Percentiles rank a stretch among this genome's conserved stretches.
These are phyloP conservation scores for Harpagoxenus sublaevis DNA, from an alignment of 2,888 invertebrate genomes.

Conservation along the genomic window DNA sequence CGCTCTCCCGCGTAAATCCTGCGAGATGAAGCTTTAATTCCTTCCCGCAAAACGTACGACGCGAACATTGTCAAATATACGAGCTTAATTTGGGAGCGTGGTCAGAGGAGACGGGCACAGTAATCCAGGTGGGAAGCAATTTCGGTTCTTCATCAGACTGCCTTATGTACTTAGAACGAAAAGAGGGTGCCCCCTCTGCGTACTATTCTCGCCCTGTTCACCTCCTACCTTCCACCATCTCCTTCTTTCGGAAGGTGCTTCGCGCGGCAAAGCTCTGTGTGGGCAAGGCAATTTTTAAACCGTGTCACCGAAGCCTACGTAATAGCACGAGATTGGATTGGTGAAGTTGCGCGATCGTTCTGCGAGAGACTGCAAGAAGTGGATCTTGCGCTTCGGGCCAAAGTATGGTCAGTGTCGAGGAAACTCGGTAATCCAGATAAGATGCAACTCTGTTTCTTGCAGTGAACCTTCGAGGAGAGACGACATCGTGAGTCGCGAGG, in stretches of 20 bases:
- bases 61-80: constrained; percentile 48
- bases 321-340: constrained; percentile 28
- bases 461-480: neutral
- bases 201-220: neutral
- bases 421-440: constrained; percentile 39
- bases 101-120: constrained; percentile 49
- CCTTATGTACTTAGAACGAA: constrained; percentile 50
- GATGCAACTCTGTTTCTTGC: constrained; percentile 36
- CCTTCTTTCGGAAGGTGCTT: neutral
- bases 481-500: neutral
- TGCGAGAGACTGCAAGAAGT: constrained; percentile 2
- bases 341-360: constrained; percentile 1
- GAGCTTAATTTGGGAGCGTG: constrained; percentile 51
- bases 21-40: constrained; percentile 55
- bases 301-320: constrained; percentile 23
- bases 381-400: constrained; percentile 31
- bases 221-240: neutral
- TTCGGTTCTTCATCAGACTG: constrained; percentile 55
- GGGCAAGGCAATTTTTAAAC: constrained; percentile 33
- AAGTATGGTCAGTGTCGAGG: constrained; percentile 62
- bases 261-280: neutral
- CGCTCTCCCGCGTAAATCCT: constrained; percentile 28
- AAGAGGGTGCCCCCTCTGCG: neutral
- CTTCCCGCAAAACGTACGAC: constrained; percentile 36
- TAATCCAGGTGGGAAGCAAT: constrained; percentile 60